Percentiles rank a stretch among this genome's conserved stretches.
These are phyloP conservation scores for Dipodomys merriami DNA, from an alignment of 2,113 vertebrate genomes.

Conservation along the genomic window DNA sequence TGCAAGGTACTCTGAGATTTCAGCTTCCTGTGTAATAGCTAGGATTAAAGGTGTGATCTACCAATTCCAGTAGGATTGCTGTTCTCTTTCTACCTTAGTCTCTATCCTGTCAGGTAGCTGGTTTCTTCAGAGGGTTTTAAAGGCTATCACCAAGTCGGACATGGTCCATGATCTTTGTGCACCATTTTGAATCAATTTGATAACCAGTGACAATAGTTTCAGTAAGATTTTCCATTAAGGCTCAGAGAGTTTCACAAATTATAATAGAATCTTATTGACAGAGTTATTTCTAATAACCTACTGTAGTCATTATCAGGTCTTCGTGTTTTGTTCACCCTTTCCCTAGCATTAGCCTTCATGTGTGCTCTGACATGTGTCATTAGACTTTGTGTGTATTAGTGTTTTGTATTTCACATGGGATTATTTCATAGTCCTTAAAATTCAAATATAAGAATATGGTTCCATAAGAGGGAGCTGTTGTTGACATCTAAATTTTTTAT, in stretches of 20 bases:
- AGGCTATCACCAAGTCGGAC: neutral
- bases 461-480: no score
- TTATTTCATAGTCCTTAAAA: neutral
- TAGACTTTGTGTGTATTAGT: neutral
- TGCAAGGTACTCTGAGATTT: no score
- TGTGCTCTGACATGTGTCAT: neutral
- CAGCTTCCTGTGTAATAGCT: no score
- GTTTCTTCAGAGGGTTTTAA: neutral
- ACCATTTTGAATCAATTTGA: neutral
- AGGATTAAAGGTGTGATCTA: no score
- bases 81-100: no score
- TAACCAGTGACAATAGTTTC: neutral
- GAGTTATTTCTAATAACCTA: neutral
- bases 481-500: no score
- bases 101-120: no score
- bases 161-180: neutral
- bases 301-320: neutral
- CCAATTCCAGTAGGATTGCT: no score
- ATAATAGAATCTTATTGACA: neutral
- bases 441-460: neutral
- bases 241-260: neutral
- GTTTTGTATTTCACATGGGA: neutral
- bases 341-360: neutral
- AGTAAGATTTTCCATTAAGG: no score
- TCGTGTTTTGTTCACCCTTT: neutral